A percentile compares a stretch with the other conserved stretches of the same genome.
Evolutionary conservation across 2,797 vertebrate genomes (phyloP).

Genomic region (Petrocephalus schoutedeni): DNA sequence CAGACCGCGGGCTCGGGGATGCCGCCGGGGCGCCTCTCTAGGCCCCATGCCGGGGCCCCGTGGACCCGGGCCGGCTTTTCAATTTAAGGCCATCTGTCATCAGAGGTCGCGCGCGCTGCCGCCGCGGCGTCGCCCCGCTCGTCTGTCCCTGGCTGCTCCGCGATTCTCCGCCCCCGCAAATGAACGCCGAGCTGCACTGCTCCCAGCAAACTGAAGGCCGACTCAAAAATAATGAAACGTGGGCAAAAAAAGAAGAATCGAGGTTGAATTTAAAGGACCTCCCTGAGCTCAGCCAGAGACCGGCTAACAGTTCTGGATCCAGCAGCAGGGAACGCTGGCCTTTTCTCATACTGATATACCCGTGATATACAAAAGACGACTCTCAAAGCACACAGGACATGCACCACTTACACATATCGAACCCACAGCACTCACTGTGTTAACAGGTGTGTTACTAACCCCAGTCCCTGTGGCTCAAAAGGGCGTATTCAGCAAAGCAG

Average conservation of each 20-base stretch:
- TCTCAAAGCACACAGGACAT: background rate
- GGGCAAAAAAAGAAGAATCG: background rate
- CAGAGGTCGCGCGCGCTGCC: constrained; percentile 30
- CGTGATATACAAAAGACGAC: background rate
- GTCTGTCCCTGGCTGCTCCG: constrained; percentile 23
- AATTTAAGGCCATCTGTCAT: constrained; percentile 40
- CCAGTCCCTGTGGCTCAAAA: background rate
- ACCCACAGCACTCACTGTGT: background rate
- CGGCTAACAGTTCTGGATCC: too few relatives aligned
- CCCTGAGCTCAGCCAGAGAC: too few relatives aligned
- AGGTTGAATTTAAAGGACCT: background rate
- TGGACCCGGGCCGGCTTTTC: constrained; percentile 22
- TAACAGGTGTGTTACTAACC: background rate
- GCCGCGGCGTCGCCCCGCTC: constrained; percentile 29
- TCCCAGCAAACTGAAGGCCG: background rate
- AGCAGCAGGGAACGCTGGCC: background rate
- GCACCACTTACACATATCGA: background rate
- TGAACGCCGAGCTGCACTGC: background rate
- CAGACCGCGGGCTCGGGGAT: background rate
- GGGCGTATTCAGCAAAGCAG: background rate
- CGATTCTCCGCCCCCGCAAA: background rate
- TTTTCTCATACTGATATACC: background rate
- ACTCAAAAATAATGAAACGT: background rate
- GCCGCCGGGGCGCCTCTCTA: background rate
- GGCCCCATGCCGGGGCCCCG: constrained; percentile 21